Base-by-base conservation (phyloP, 2,888 invertebrate species). In the Xestia rhomboidea region DNA sequence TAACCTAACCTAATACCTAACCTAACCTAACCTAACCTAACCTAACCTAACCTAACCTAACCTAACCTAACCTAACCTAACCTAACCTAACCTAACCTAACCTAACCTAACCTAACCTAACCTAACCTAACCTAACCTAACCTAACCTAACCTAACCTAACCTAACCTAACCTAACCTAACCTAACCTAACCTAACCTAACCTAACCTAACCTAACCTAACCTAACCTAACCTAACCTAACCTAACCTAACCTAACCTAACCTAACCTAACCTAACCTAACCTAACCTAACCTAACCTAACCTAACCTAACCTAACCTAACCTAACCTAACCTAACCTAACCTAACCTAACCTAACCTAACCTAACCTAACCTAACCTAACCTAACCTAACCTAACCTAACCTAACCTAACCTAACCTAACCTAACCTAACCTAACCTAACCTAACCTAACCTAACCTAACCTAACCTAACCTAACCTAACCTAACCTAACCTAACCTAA, bases 81-180 rank as follows among this genome's bases (percentile, higher is more conserved):
- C 63, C 75, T 68, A 57, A 74, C 69, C 51, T 73, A 73, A 44
- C 73, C 70, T 62, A 73, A 73, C 77, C 77, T 62, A 77, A 77
- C 73, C 72, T 57, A 78, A 78, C 78, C 78, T 75, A 81, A 81
- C 81, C 81, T 77, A 78, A 77, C 80, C 76, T 75, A 76, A 82
- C 76, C 76, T 72, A 81, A 73, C 78, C 76, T 76, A 76, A 76
- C 76, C 73, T 77, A 77, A 77, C 81, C 81, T 77, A 81, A 81
- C 81, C 81, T 77, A 81, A 73, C 71, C 81, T 68, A 81, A 81
- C 81, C 81, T 77, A 81, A 81, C 80, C 80, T 76, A 80, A 76
- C 80, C 80, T 76, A 80, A 80, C 80, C 80, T 76, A 80, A 80
- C 80, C 80, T 76, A 80, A 80, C 80, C 80, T 76, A 76, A 76